Percentiles rank a stretch among this genome's conserved stretches.
Evolutionary conservation across 2,797 vertebrate species (phyloP).

Genomic region (Mus caroli): DNA sequence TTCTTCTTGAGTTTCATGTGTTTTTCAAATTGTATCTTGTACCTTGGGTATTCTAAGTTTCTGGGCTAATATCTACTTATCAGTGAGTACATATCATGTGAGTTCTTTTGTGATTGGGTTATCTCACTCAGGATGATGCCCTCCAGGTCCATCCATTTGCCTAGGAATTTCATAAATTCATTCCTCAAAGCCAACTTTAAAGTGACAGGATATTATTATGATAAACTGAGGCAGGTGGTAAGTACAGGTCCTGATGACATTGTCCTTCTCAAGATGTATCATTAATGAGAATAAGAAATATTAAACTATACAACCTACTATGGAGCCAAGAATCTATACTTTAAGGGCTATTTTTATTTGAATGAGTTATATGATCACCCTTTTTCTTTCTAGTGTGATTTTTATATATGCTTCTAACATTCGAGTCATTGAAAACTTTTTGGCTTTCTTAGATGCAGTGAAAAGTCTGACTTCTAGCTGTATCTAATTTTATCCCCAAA

Average conservation of each 20-base stretch:
- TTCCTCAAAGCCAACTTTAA: conserved; percentile 4
- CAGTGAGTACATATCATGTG: too few relatives aligned
- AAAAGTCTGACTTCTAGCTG: conserved; percentile 48
- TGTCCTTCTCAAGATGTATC: conserved; percentile 6
- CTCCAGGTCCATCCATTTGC: too few relatives aligned
- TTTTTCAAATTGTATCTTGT: too few relatives aligned
- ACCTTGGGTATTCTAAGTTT: too few relatives aligned
- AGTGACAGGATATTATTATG: neutral
- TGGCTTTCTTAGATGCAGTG: conserved; percentile 30
- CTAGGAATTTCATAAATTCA: too few relatives aligned
- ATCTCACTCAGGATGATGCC: too few relatives aligned
- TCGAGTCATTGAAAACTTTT: neutral
- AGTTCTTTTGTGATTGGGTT: too few relatives aligned
- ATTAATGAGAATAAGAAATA: conserved; percentile 1
- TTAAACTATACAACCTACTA: conserved; percentile 44
- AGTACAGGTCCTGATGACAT: conserved; percentile 8
- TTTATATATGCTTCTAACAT: conserved; percentile 43
- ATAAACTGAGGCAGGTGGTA: neutral
- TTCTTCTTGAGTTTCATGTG: too few relatives aligned
- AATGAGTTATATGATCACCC: conserved; percentile 21
- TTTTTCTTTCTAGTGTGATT: conserved; percentile 25
- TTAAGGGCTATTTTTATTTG: conserved; percentile 35
- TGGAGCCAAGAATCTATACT: conserved; percentile 23
- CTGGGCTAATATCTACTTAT: too few relatives aligned
- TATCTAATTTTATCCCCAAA: conserved; percentile 43